A percentile compares a stretch with the other conserved stretches of the same genome.
Evolutionary conservation across 2,888 invertebrate species (phyloP).

Genomic region (Heterodera filipjevi): DNA sequence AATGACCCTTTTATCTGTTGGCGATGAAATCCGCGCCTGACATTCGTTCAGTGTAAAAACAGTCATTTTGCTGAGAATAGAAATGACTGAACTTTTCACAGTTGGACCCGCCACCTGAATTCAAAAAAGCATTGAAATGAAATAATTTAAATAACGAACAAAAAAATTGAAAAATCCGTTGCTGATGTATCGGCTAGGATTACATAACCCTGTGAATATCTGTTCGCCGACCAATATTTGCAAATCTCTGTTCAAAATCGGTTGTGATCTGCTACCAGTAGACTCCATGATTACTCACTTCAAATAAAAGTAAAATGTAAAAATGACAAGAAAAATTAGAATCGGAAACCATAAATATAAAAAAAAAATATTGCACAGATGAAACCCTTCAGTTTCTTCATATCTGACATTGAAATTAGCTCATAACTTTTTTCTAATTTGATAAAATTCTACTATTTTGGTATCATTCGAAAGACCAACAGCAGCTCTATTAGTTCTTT

Average conservation of each 20-base stretch:
- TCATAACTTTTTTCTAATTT: too few relatives aligned
- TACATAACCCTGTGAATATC: not conserved
- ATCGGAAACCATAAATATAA: too few relatives aligned
- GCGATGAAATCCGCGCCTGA: not conserved
- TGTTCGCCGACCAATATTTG: slow-evolving; percentile 1
- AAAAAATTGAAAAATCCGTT: not conserved
- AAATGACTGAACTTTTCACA: not conserved
- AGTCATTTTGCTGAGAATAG: not conserved
- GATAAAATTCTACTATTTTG: too few relatives aligned
- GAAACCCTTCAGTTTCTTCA: too few relatives aligned
- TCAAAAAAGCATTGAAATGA: not conserved
- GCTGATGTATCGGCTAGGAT: not conserved
- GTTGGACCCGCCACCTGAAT: not conserved
- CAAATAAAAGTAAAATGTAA: not conserved
- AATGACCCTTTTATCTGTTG: not conserved
- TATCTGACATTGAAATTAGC: too few relatives aligned
- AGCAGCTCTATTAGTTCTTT: too few relatives aligned
- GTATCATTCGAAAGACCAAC: too few relatives aligned
- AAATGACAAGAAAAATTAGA: not conserved
- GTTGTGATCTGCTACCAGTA: not conserved
- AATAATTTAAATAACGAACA: not conserved
- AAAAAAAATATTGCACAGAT: too few relatives aligned
- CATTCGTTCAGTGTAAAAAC: not conserved
- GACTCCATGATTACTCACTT: not conserved
- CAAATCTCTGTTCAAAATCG: not conserved